Base-by-base conservation (phyloP, 2,113 vertebrate genomes). In the Paramisgurnus dabryanus region DNA sequence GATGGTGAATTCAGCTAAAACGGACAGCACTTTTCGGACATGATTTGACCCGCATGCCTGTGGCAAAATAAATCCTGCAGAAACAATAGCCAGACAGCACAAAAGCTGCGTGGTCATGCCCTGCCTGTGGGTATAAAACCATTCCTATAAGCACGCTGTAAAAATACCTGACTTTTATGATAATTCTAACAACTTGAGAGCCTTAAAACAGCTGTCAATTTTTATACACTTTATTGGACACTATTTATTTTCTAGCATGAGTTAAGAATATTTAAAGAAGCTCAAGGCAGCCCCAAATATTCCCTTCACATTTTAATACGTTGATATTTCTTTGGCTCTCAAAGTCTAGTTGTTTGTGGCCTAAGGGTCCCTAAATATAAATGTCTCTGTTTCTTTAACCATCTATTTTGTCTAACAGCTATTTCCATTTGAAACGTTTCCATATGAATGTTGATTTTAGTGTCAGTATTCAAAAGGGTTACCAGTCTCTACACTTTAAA, bases 21-120 rank as follows among this genome's bases (percentile, higher is more conserved):
- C 53, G n/a, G 6, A 41, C 55, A 18, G 15, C 27, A 58, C 45
- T 6, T 8, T 43, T 3, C 11, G 50, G 41, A 10, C 43, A 18
- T 15, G 39, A 40, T 64, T 49, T 41, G 78, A 50, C 73, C 73
- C 40, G 27, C 10, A 75, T 67, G 6, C 40, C 61, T 47, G 53
- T 7, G 41, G 43, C 18, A 3, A 60, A 43, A 47, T 55, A 71
- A 80, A 68, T 84, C 53, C 67, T 15, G 65, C 69, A 67, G 34
- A 64, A 76, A 66, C 53, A 83, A 79, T 17, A 60, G 41, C 45
- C 45, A 69, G 72, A 53, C 67, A 53, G 39, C 66, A 69, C n/a
- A 49, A 8, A 5, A 49, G 39, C 13, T 7, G 39, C 47, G 3
- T 58, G 63, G 4, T 49, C 40, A 15, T 34, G 22, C 7, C 58